Percentiles rank a stretch among this genome's conserved stretches.
Evolutionary conservation across 2,888 invertebrate genomes (phyloP).

Genomic region (Dasypogon diadema): DNA sequence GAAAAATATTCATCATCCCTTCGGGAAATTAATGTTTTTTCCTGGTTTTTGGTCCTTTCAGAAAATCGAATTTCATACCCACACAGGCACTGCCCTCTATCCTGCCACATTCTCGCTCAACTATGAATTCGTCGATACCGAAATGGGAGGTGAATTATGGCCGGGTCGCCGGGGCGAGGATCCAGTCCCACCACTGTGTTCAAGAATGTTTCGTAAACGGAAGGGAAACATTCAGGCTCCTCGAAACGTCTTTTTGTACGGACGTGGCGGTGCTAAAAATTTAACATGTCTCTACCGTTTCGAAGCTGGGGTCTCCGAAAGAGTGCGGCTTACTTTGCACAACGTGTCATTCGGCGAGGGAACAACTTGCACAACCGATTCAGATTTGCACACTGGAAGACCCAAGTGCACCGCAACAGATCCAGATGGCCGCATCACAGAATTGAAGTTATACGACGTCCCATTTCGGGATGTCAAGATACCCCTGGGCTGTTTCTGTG

Average conservation of each 20-base stretch:
- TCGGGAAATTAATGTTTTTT: conserved; percentile 59
- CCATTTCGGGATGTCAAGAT: conserved; percentile 78
- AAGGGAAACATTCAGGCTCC: conserved; percentile 76
- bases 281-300: conserved; percentile 84
- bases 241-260: conserved; percentile 84
- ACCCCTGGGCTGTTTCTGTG: conserved; percentile 83
- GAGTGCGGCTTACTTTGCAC: conserved; percentile 76
- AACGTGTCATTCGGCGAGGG: conserved; percentile 80
- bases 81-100: conserved; percentile 83
- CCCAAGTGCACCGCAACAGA: conserved; percentile 71
- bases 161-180: conserved; percentile 68
- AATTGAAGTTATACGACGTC: conserved; percentile 74
- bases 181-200: conserved; percentile 71
- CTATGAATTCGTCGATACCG: conserved; percentile 87
- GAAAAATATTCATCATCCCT: conserved; percentile 57
- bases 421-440: conserved; percentile 69
- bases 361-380: conserved; percentile 76
- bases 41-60: conserved; percentile 60
- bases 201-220: conserved; percentile 75
- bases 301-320: conserved; percentile 76
- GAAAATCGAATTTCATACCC: conserved; percentile 73
- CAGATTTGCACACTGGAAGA: conserved; percentile 79
- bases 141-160: conserved; percentile 79
- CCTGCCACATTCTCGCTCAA: conserved; percentile 79
- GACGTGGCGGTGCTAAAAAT: conserved; percentile 83